Base-by-base conservation (phyloP, 2,888 invertebrate species). In the Phania funesta region DNA sequence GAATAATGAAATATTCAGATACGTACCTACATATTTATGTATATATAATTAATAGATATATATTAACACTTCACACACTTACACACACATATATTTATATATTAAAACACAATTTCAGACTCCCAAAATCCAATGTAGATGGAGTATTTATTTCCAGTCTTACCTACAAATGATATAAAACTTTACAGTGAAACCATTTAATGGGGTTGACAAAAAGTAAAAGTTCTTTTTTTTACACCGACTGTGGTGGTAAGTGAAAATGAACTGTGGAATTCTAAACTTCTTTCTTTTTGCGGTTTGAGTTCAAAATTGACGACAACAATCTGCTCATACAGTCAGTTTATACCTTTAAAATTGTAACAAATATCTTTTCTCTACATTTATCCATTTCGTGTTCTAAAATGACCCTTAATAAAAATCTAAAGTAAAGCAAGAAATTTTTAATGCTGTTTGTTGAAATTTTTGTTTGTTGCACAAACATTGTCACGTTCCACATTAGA, bases 191-290 rank as follows among this genome's bases (percentile, higher is more conserved):
- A 77, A 86, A 82, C 82, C 89, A 88, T 89, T 89, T 88, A 89
- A 88, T 89, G 89, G 85, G 89, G 89, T 88, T 87, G 88, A 88
- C 89, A 89, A 88, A n/a, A n/a, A n/a, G n/a, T n/a, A n/a, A n/a
- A n/a, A n/a, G n/a, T n/a, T n/a, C n/a, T n/a, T n/a, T n/a, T n/a
- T n/a, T n/a, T n/a, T n/a, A 65, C 11, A 62, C 5, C 9, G n/a
- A 62, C 13, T 68, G 44, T 58, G 32, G 18, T 35, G 32, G 38
- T 32, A n/a, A n/a, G n/a, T 46, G 18, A 29, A 60, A 52, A 75
- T 77, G 20, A 71, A 80, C 32, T 80, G 50, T 56, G 71, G 38
- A 65, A 64, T 58, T 79, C 50, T 32, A 54, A 73, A 76, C 46
- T 24, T 75, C 54, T 73, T 75, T 73, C 64, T 67, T 76, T 80